phyloP scores from a whole-genome alignment of 2,888 invertebrate genomes.

The Dryadula phaetusa region DNA sequence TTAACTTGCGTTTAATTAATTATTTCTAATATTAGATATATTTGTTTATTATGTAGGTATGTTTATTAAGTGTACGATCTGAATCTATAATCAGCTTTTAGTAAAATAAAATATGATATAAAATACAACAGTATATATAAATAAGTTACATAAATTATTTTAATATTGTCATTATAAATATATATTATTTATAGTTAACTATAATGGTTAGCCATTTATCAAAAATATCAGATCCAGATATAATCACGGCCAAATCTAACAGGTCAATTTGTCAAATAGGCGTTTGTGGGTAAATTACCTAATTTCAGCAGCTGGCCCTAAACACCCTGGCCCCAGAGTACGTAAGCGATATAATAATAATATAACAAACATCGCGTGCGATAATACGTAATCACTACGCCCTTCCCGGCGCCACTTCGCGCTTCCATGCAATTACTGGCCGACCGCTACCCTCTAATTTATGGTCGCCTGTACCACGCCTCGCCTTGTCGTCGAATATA shows the following conservation, averaged over 20 bases:
- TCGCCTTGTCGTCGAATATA: constrained; percentile 49
- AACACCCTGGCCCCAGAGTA: constrained; percentile 3
- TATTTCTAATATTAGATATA: too few relatives aligned
- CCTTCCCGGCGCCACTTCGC: constrained; percentile 51
- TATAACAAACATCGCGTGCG: constrained; percentile 49
- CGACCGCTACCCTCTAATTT: constrained; percentile 64
- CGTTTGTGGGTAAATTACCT: constrained; percentile 1
- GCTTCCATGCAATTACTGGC: constrained; percentile 54
- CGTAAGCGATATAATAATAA: constrained; percentile 33
- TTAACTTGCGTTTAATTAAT: too few relatives aligned
- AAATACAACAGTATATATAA: too few relatives aligned
- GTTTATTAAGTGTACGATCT: too few relatives aligned
- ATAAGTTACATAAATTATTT: not conserved
- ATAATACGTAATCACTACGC: constrained; percentile 51
- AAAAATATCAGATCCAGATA: not conserved
- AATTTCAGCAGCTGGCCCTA: not conserved
- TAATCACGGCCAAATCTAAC: not conserved
- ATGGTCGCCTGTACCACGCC: constrained; percentile 67
- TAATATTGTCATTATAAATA: not conserved
- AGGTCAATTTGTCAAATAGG: not conserved
- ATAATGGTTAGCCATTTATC: not conserved
- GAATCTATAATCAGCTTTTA: too few relatives aligned
- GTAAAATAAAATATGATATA: not conserved
- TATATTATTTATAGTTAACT: too few relatives aligned
- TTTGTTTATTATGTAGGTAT: too few relatives aligned